phyloP scores from a whole-genome alignment of 1,140 invertebrate genomes.

The Nasonia vitripennis region DNA sequence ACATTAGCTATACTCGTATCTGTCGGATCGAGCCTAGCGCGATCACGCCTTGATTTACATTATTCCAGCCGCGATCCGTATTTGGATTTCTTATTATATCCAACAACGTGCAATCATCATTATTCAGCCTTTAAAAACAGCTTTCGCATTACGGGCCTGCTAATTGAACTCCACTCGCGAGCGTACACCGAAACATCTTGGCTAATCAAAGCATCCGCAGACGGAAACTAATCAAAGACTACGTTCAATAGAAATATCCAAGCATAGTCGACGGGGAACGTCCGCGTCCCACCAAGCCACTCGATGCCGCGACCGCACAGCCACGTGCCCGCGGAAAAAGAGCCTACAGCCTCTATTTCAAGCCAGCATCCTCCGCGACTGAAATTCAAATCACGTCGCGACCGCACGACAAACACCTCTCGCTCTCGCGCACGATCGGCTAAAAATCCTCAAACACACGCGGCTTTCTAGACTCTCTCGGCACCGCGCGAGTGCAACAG shows the following conservation, averaged over 20 bases:
- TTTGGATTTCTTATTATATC: not conserved
- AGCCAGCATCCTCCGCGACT: not conserved
- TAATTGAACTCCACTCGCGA: too few species aligned
- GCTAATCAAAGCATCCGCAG: too few species aligned
- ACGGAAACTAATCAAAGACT: too few species aligned
- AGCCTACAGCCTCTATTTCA: not conserved
- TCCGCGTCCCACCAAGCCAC: not conserved
- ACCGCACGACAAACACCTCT: not conserved
- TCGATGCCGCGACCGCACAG: not conserved
- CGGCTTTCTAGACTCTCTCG: not conserved
- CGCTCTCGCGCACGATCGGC: not conserved
- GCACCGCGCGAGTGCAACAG: not conserved
- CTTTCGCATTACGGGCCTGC: too few species aligned
- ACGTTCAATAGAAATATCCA: too few species aligned
- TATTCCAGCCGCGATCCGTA: too few species aligned
- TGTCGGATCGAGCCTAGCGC: too few species aligned
- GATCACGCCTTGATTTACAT: too few species aligned
- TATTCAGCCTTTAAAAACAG: not conserved
- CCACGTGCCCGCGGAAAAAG: not conserved
- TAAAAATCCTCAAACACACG: not conserved
- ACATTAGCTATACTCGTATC: too few species aligned
- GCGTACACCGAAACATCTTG: too few species aligned
- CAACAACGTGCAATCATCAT: not conserved
- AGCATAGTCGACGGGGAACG: too few species aligned
- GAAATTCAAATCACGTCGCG: not conserved